Base-by-base conservation (phyloP, 2,797 vertebrate genomes). In the Epinephelus coioides region DNA sequence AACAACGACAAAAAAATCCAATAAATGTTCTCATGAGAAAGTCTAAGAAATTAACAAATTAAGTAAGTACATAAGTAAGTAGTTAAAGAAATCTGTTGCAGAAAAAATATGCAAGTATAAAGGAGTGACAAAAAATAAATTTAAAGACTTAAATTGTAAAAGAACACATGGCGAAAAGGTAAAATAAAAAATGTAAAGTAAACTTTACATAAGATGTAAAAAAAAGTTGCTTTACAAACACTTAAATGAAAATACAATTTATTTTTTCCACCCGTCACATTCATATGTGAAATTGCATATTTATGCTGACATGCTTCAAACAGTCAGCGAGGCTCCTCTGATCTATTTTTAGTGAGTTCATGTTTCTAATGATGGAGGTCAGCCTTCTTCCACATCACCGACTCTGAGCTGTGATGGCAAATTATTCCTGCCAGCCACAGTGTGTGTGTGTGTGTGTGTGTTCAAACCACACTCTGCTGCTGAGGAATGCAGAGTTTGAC, bases 401-500 rank as follows among this genome's bases (percentile, higher is more conserved):
- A 23, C 44, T 73, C 50, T 21, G 63, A 56, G 27, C 56, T 21
- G 60, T 23, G 76, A 70, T 27, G n/a, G 23, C 40, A 25, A 61
- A 69, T 47, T 25, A 54, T 62, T 68, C 55, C 34, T 63, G 54
- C 70, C 55, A 46, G 25, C 46, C 51, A 43, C 4, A 17, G 47
- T 34, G 53, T 71, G 67, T 57, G 68, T 73, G 50, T 65, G 61
- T 51, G 51, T 74, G 53, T 65, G 18, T 30, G 17, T 56, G 47
- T 30, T 56, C 34, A 13, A 80, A 59, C 54, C 40, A 53, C 51
- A 64, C 54, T 19, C 47, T 54, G 62, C 43, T 51, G 68, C 61
- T 64, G 18, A 83, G 74, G 74, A 86, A 78, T 78, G 78, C 47
- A 8, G 44, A 66, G 64, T 61, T 67, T 86, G 62, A 83, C 74